Base-by-base conservation (phyloP, 2,888 invertebrate species). In the Papilio demoleus region DNA sequence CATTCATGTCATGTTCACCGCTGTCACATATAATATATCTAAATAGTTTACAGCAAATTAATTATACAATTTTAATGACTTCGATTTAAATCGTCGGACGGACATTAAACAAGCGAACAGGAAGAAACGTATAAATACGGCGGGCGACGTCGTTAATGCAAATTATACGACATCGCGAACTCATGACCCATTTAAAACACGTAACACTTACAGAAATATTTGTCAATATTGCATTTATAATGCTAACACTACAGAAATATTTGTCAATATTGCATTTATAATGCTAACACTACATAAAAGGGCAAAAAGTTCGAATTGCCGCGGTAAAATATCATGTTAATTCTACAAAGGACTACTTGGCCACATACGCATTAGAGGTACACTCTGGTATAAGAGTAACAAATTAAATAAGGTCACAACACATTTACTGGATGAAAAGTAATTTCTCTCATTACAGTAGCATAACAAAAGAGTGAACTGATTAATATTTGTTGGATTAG, bases 71-170 rank as follows among this genome's bases (percentile, higher is more conserved):
- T 60, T 40, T 42, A 65, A 50, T 50, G 60, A 31, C 65, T 31
- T 67, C 24, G 42, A 69, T 69, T 65, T 61, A 65, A 69, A 61
- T 45, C 22, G 61, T 56, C 61, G 56, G 50, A 27, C 31, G 9
- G 9, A 69, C 64, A 59, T 69, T 31, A 70, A 66, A 63, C 61
- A 62, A 72, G 73, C 74, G 19, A 34, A 65, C 75, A 75, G 76
- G 77, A 77, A 72, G 73, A 70, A 64, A 45, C 66, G 77, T 76
- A 77, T 74, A 78, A 77, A 79, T 80, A 79, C 75, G 78, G 79
- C 82, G 84, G 79, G 81, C 81, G 82, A 85, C 83, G 83, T 81
- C 75, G 77, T 75, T 84, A 84, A 89, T 86, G 86, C 79, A 82
- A 90, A 90, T 86, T 70, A 74, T 74, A 74, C 79, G 83, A 86